Base-by-base conservation (phyloP, 92 coral and sea anemone genomes). In the Siderastrea radians region DNA sequence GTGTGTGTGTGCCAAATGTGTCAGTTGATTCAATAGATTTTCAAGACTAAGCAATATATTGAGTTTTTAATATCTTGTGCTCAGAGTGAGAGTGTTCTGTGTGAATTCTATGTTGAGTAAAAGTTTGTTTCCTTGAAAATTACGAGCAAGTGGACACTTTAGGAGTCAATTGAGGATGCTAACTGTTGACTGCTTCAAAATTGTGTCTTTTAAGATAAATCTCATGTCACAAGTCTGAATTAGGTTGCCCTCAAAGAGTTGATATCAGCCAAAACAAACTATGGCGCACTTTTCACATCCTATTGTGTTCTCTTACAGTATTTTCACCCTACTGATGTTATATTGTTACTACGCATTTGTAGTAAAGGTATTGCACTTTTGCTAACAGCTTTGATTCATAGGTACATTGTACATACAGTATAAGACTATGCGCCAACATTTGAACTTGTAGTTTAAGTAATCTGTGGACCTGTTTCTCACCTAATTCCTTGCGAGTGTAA, bases 181-280 rank as follows among this genome's bases (percentile, higher is more conserved):
- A 53, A 10, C 57, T 61, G 16, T 61, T 13, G 38, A 26, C 38
- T 26, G 38, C 38, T 26, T 26, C 38, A 26, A 26, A 26, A 26
- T 26, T 26, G 38, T 26, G 66, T 61, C 6, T 69, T 69, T 16
- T 15, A 3, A 53, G 63, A 16, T 12, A 52, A 54, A 16, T 74
- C 9, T 53, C 38, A 26, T 26, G 38, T 26, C 38, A 26, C 38
- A 26, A 26, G 38, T 26, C 38, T 26, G 38, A 26, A 26, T 26
- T 26, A 26, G 38, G 38, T 26, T 26, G 53, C 54, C 59, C 4
- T 19, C 78, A 12, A 17, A 53, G 78, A 54, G 53, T 74, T 74
- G 78, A 74, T 74, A 53, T 74, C 47, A 74, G 62, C 14, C 49
- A 52, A 71, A 74, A 53, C 78, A 74, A 74, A 53, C 63, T 74